phyloP scores from a whole-genome alignment of 2,888 invertebrate genomes.

The Sceliomorpha sp. region DNA sequence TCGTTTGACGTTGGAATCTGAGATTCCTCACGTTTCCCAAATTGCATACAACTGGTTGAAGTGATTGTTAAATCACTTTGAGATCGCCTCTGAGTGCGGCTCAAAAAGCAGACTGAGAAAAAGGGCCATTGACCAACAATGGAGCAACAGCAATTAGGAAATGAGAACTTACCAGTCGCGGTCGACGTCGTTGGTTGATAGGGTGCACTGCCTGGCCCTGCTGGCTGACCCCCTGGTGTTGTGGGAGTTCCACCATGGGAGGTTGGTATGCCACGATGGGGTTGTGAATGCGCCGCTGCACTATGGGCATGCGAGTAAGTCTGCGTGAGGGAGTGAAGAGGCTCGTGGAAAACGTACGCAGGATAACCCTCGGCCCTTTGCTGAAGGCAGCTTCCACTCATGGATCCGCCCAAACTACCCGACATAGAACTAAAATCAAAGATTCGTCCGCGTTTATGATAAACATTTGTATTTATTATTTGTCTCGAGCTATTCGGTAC shows the following conservation, averaged over 20 bases:
- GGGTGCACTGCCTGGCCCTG: slow-evolving; percentile 79
- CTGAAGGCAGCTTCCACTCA: slow-evolving; percentile 91
- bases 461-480: no score
- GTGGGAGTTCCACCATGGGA: slow-evolving; percentile 84
- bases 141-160: slow-evolving; percentile 55
- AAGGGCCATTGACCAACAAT: slow-evolving; percentile 51
- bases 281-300: slow-evolving; percentile 90
- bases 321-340: slow-evolving; percentile 87
- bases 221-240: slow-evolving; percentile 83
- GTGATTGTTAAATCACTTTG: slow-evolving; percentile 52
- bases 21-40: slow-evolving; percentile 20
- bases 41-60: slow-evolving; percentile 26
- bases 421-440: slow-evolving; percentile 89
- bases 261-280: slow-evolving; percentile 80
- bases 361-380: slow-evolving; percentile 91
- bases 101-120: slow-evolving; percentile 24
- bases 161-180: slow-evolving; percentile 84
- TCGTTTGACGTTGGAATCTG: no score
- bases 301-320: slow-evolving; percentile 87
- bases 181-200: slow-evolving; percentile 82
- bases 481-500: no score
- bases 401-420: slow-evolving; percentile 86
- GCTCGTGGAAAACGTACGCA: slow-evolving; percentile 93
- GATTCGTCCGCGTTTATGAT: no score
- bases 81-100: slow-evolving; percentile 40